Evolutionary conservation across 2,797 vertebrate genomes (phyloP).

Genomic region (Carcharodon carcharias): DNA sequence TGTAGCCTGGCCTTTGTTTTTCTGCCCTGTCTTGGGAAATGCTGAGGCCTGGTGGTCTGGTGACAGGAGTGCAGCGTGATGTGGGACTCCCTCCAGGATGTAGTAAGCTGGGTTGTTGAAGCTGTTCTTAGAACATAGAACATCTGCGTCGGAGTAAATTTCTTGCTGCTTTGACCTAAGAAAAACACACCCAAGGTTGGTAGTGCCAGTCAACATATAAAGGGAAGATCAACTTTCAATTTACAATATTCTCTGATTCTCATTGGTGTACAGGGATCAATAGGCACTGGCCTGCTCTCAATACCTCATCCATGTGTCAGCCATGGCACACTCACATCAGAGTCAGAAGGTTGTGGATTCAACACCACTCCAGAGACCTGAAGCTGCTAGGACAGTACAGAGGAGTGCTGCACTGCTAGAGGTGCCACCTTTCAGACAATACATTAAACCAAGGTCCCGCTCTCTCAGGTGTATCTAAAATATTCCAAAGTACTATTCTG

Average conservation of each 20-base stretch:
- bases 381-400: not conserved
- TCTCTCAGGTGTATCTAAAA: not conserved
- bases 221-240: not conserved
- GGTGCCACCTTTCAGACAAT: not conserved
- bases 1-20: conserved; percentile 66
- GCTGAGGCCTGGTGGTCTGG: conserved; percentile 54
- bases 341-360: not conserved
- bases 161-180: conserved; percentile 69
- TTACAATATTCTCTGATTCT: not conserved
- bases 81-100: conserved; percentile 88
- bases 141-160: conserved; percentile 56
- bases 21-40: conserved; percentile 53
- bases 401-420: not conserved
- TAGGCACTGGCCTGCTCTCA: not conserved
- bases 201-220: not conserved
- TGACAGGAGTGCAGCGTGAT: conserved; percentile 62
- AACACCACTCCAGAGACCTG: not conserved
- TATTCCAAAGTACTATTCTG: not conserved
- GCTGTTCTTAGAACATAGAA: conserved; percentile 75
- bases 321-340: not conserved
- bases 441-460: not conserved
- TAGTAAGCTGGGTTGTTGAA: conserved; percentile 97
- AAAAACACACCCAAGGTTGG: not conserved
- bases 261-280: not conserved
- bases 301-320: not conserved